Evolutionary conservation across 2,888 invertebrate genomes (phyloP), one percentile per base, ranked within the genome.

Genomic region (Nephrocerus scutellatus): DNA sequence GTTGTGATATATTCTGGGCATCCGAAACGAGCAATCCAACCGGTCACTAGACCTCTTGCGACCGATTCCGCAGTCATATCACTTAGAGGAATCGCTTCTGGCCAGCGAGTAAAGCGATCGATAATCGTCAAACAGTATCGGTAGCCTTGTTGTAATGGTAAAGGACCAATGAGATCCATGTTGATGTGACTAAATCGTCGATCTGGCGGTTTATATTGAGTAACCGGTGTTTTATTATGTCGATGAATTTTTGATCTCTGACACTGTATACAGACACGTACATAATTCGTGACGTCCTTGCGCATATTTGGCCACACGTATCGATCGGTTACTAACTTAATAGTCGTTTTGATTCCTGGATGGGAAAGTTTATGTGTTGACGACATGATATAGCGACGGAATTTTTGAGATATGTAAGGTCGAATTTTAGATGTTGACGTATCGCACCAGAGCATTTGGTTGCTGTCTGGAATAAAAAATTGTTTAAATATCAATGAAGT

Each of bases 81-180:
- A 18, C 16, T 9, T 2, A 58, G 33, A 2, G 54, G 53, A 19
- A 51, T 39, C 6, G 48, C 51, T 25, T 49, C 54, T 1, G 50
- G 49, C 53, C 55, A 57, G 3, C 53, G 30, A 1, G 51, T 41
- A 26, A 50, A 53, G 47, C 36, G 25, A 28, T 49, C 48, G 14
- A 50, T 41, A 8, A 52, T 50, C 0, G 66, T 66, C 4, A 66
- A 48, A 15, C 54, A 51, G 36, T 66, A 65, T 13, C 43, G 36
- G 32, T 41, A 56, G 10, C 53, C 58, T 5, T 55, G 23, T 1
- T 53, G 54, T 3, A 38, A 7, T 13, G 66, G 62, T 8, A 70
- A 42, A 0, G 68, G 68, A 3, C 67, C 66, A 2, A 72, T 56
- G 6, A 72, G 48, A 47, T 71, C 67, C 3, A 71, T 51, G 47